These are phyloP conservation scores for Rhopalosiphum padi DNA, from an alignment of 1,140 invertebrate genomes.

Conservation along the genomic window DNA sequence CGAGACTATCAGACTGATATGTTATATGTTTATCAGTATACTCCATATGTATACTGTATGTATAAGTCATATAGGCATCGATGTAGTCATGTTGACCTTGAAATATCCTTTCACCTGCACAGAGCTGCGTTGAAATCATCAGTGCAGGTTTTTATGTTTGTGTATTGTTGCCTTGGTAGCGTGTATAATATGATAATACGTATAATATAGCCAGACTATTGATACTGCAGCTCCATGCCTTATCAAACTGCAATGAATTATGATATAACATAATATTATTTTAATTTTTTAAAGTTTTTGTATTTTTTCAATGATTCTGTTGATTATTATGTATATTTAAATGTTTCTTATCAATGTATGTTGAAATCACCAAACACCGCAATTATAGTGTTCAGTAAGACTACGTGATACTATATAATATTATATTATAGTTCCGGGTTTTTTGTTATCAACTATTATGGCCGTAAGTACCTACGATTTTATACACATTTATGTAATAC, in stretches of 20 bases:
- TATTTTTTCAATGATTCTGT: not conserved
- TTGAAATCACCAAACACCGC: not conserved
- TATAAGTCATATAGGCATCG: not conserved
- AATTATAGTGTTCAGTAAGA: not conserved
- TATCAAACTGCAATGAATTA: not conserved
- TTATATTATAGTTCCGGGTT: not conserved
- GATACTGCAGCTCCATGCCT: not conserved
- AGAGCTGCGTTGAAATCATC: not conserved
- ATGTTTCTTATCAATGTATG: not conserved
- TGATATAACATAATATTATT: not conserved
- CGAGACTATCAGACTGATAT: not conserved
- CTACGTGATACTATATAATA: not conserved
- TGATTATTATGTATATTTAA: not conserved
- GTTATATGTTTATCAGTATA: not conserved
- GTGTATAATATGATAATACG: not conserved
- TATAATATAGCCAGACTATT: not conserved
- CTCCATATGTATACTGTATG: not conserved
- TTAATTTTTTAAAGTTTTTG: not conserved
- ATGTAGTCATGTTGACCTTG: not conserved
- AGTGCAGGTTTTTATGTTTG: conserved; percentile 8
- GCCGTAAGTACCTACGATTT: not conserved
- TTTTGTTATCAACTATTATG: not conserved
- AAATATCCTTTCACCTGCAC: conserved; percentile 25
- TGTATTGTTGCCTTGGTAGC: conserved; percentile 34
- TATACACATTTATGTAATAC: no score